Evolutionary conservation across 2,113 vertebrate genomes (phyloP), one percentile per base, ranked within the genome.

Genomic region (Rattus rattus): DNA sequence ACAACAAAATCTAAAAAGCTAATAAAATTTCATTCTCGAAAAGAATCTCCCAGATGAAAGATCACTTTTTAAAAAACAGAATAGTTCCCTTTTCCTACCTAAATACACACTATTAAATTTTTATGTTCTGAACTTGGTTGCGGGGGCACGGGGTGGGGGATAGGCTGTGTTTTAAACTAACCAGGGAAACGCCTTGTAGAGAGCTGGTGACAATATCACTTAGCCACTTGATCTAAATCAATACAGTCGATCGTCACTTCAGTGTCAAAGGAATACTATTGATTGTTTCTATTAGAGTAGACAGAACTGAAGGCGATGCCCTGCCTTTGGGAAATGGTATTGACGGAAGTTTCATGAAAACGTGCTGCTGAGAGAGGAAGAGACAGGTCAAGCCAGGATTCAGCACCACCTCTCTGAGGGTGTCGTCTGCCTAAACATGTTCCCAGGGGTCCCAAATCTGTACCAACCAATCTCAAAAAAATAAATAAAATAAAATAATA

Each of bases 31-130:
- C 13, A 67, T 67, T 67, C 26, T 65, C 11, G 13, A 67, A 67
- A 67, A 67, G 63, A 67, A 67, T 67, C 28, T 67, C 30, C 12
- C 33, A 43, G 13, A 33, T 69, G 33, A 59, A 13, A 84, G 33
- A 83, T 83, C n/a, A n/a, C 39, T 61, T 63, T 88, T 94, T 63
- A 61, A 59, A 59, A 69, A 85, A 80, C 56, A 90, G n/a, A 49
- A 22, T 65, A 30, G 0, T 94, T 36, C 75, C 26, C 24, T 83
- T 61, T 63, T 49, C 36, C 47, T 49, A 47, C 8, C 39, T 61
- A 94, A 54, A 84, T 17, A 16, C 19, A 2, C 39, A 72, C 2
- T 65, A 22, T 69, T 80, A 90, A 63, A 76, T 22, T 9, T 88
- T 39, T 81, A 79, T 59, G 67, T 69, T 80, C 67, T 92, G 81